Conservation (phyloP, 1,140 invertebrate genomes). For the Pantala flavescens region DNA sequence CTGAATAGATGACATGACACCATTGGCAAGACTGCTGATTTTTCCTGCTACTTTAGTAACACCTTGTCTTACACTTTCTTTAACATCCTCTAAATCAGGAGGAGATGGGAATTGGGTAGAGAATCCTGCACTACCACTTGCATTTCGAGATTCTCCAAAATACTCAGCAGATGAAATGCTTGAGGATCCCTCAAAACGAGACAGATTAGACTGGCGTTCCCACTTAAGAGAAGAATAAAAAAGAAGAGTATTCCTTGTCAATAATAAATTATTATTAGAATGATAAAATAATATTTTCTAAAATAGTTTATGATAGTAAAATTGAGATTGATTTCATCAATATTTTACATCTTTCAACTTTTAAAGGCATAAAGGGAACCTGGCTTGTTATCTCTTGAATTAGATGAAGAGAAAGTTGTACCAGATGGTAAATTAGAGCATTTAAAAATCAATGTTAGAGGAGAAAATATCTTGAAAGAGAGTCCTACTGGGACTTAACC, state of each 20-base stretch:
- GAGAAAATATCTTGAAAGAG: too few relatives aligned
- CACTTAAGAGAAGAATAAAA: slow-evolving; percentile 34
- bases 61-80: slow-evolving; percentile 90
- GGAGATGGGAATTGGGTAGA: slow-evolving; percentile 33
- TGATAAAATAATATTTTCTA: slow-evolving; percentile 33
- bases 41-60: slow-evolving; percentile 93
- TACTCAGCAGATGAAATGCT: slow-evolving; percentile 94
- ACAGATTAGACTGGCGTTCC: slow-evolving; percentile 55
- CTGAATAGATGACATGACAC: slow-evolving; percentile 86
- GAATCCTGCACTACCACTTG: slow-evolving; percentile 30
- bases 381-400: too few relatives aligned
- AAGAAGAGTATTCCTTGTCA: not conserved
- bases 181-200: slow-evolving; percentile 76
- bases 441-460: too few relatives aligned
- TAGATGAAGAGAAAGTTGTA: too few relatives aligned
- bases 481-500: too few relatives aligned
- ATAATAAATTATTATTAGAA: not conserved
- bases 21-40: slow-evolving; percentile 85
- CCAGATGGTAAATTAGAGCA: too few relatives aligned
- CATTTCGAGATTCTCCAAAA: slow-evolving; percentile 53
- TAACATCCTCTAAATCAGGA: slow-evolving; percentile 87
- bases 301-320: too few relatives aligned
- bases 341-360: too few relatives aligned
- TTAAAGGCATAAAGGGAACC: not conserved
- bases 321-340: too few relatives aligned